Conservation (phyloP, 2,888 invertebrate species). For the Drepana falcataria region DNA sequence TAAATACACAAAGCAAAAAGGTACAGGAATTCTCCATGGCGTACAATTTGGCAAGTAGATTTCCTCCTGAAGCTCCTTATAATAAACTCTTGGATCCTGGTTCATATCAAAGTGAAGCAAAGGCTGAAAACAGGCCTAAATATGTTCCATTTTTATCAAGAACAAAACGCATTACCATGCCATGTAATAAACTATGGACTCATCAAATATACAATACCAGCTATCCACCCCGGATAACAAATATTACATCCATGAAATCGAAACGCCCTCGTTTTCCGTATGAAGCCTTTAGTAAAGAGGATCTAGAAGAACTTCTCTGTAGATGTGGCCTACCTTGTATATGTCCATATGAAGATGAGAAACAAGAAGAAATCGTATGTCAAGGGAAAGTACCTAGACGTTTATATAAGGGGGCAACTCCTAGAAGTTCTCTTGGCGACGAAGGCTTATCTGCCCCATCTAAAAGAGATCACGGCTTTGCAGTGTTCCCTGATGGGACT, state of each 20-base stretch:
- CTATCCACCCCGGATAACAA: conserved; percentile 35
- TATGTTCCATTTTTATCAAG: conserved; percentile 51
- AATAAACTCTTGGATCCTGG: conserved; percentile 51
- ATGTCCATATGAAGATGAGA: conserved; percentile 34
- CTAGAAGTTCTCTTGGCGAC: conserved; percentile 19
- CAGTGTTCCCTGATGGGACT: conserved; percentile 25
- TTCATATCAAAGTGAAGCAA: conserved; percentile 38
- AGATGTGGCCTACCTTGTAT: conserved; percentile 51
- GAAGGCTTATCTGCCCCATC: conserved; percentile 37
- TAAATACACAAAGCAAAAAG: not conserved
- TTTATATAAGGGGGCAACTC: conserved; percentile 46
- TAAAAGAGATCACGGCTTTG: conserved; percentile 35
- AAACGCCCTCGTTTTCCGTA: conserved; percentile 56
- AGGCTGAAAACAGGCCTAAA: conserved; percentile 19
- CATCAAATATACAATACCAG: conserved; percentile 39
- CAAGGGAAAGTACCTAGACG: conserved; percentile 39
- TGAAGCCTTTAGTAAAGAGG: conserved; percentile 45
- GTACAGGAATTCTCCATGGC: conserved; percentile 34
- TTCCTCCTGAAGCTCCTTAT: conserved; percentile 32
- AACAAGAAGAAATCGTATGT: conserved; percentile 29
- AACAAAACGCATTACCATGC: conserved; percentile 1
- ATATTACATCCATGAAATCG: conserved; percentile 46
- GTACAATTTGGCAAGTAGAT: conserved; percentile 41
- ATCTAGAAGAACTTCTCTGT: conserved; percentile 50
- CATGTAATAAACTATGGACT: conserved; percentile 39